These are phyloP conservation scores for Capitulum mitella DNA, from an alignment of 2,888 invertebrate species.

Conservation along the genomic window DNA sequence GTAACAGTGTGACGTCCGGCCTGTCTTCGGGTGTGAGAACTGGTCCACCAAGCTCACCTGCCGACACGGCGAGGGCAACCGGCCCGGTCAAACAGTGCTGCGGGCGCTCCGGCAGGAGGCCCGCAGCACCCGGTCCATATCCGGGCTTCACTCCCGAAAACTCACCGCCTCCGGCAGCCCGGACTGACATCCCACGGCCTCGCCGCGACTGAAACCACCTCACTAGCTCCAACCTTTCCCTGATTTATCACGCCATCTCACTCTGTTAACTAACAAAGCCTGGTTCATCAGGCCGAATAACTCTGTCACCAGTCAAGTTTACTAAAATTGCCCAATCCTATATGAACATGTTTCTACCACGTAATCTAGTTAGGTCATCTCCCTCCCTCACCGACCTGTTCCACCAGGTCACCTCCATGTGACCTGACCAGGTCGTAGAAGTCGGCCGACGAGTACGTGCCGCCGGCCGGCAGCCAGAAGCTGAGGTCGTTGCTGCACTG, in stretches of 20 bases:
- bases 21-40: conserved; percentile 75
- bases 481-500: conserved; percentile 87
- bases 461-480: conserved; percentile 77
- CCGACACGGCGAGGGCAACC: conserved; percentile 37
- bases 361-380: background rate
- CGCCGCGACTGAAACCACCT: too few species aligned
- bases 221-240: background rate
- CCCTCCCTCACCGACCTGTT: conserved; percentile 57
- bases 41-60: conserved; percentile 75
- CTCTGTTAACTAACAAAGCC: too few species aligned
- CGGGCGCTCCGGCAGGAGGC: too few species aligned
- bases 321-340: too few species aligned
- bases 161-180: too few species aligned
- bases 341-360: background rate
- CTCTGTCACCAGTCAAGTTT: too few species aligned
- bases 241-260: background rate
- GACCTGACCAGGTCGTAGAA: conserved; percentile 86
- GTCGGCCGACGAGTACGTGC: conserved; percentile 66
- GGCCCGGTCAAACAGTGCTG: background rate
- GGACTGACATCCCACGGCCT: too few species aligned
- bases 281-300: too few species aligned
- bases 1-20: conserved; percentile 78
- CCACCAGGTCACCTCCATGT: conserved; percentile 84
- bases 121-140: too few species aligned
- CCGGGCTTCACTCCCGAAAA: too few species aligned